Base-by-base conservation (phyloP, 2,888 invertebrate species). In the Chloroclysta siterata region DNA sequence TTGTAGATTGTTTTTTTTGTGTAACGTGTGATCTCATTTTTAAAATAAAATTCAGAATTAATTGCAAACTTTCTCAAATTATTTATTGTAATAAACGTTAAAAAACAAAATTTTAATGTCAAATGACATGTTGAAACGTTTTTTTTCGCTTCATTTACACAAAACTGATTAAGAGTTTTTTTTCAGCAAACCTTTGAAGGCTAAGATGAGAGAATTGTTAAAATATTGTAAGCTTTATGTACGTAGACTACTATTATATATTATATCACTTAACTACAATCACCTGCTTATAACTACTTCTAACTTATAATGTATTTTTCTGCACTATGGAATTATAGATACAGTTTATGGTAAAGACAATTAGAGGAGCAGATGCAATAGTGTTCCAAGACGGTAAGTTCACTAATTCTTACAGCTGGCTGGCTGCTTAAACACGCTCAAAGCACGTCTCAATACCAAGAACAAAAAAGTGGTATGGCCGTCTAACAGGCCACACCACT, bases 351-450 rank as follows among this genome's bases (percentile, higher is more conserved):
- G 5, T 52, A 46, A 53, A 46, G 46, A 59, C 52, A 13, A 0
- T 7, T 13, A 28, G 33, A 58, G 57, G 51, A 10, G 29, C 42
- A 15, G 33, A 58, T 33, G 57, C 57, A 2, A 17, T 58, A 10
- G 1, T 51, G 22, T 58, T 29, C 57, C 7, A 44, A 33, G 57
- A 51, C 41, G 33, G 15, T 11, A 58, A 44, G 33, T 58, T 58
- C 42, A 51, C 51, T 8, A 51, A 51, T 7, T 51, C 15, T 15
- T 51, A 51, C 29, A 29, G 33, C 15, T 51, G 42, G 2, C 22
- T 22, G 22, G 22, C 22, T 22, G 3, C 22, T 5, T 33, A 28
- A 15, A 51, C 13, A 10, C 17, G 0, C 8, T 44, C 17, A 42
- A 29, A 28, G 50, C 42, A 10, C 51, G 57, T 5, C 15, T 58